phyloP scores from a whole-genome alignment of 2,888 invertebrate species.

The Pollenia labialis region DNA sequence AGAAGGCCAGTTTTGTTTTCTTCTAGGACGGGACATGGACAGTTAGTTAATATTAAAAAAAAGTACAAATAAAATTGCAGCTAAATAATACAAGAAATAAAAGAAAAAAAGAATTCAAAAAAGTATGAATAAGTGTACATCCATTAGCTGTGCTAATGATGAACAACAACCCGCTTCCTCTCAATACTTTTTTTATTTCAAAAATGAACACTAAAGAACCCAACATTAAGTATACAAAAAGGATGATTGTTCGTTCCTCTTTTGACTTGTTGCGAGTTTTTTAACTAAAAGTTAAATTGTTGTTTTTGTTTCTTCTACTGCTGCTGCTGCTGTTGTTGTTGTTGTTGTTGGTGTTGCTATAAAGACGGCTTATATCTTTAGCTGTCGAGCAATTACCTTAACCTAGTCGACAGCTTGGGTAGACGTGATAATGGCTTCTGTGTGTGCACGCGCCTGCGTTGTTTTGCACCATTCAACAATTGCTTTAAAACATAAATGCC shows the following conservation, averaged over 20 bases:
- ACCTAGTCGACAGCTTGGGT: constrained; percentile 73
- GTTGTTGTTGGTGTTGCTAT: constrained; percentile 29
- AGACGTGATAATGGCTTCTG: constrained; percentile 75
- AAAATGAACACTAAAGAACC: constrained; percentile 31
- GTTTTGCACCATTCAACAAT: constrained; percentile 54
- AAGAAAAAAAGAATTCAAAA: background rate
- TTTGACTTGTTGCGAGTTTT: constrained; percentile 40
- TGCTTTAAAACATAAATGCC: constrained; percentile 67
- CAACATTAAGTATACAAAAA: constrained; percentile 28
- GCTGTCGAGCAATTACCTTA: constrained; percentile 73
- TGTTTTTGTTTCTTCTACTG: constrained; percentile 18
- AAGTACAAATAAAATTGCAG: constrained; percentile 14
- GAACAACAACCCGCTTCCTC: constrained; percentile 78
- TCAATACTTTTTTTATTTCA: constrained; percentile 23
- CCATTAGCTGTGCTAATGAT: constrained; percentile 80
- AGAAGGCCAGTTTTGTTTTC: constrained; percentile 30
- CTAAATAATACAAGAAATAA: constrained; percentile 19
- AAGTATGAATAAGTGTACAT: constrained; percentile 79
- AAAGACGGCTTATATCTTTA: constrained; percentile 70
- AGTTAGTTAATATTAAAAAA: constrained; percentile 21
- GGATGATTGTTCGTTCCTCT: constrained; percentile 57
- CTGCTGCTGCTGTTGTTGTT: background rate
- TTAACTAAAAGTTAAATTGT: constrained; percentile 44
- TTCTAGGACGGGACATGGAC: constrained; percentile 34
- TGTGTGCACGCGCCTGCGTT: constrained; percentile 71